phyloP scores from a whole-genome alignment of 2,113 vertebrate genomes.

The Trachemys scripta region DNA sequence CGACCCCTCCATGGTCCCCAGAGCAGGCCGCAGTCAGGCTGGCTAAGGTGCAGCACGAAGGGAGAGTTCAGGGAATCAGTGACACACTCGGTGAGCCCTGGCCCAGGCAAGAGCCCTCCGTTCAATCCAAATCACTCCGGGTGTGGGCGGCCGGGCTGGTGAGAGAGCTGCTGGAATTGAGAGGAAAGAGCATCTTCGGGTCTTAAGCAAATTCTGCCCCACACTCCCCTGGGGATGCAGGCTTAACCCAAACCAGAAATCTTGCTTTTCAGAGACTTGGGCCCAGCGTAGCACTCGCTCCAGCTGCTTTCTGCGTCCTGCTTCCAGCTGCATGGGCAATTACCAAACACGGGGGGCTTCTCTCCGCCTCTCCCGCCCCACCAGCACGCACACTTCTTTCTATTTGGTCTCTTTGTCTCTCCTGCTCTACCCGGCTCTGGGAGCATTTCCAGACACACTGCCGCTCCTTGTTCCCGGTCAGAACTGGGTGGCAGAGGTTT shows the following conservation, averaged over 20 bases:
- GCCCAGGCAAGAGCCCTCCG: neutral
- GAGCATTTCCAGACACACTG: conserved; percentile 32
- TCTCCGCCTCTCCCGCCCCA: neutral
- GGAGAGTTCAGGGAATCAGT: neutral
- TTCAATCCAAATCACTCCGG: fast-evolving
- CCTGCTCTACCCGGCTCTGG: neutral
- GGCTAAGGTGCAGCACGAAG: neutral
- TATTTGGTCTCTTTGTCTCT: neutral
- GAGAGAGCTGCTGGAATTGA: fast-evolving
- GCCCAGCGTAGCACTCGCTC: neutral
- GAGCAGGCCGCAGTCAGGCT: fast-evolving
- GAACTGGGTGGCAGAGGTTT: conserved; percentile 43
- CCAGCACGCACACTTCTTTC: neutral
- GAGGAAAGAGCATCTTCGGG: conserved; percentile 29
- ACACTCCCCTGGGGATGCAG: neutral
- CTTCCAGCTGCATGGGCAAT: neutral
- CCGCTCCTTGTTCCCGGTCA: neutral
- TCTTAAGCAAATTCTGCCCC: neutral
- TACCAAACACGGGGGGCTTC: neutral
- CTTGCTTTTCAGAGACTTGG: neutral
- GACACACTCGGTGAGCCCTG: neutral
- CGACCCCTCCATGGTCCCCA: neutral
- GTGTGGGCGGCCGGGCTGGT: fast-evolving
- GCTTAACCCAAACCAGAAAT: neutral
- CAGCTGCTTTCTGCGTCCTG: neutral